Evolutionary conservation across 2,113 vertebrate species (phyloP), one percentile per base, ranked within the genome.

Genomic region (Argyrosomus japonicus): DNA sequence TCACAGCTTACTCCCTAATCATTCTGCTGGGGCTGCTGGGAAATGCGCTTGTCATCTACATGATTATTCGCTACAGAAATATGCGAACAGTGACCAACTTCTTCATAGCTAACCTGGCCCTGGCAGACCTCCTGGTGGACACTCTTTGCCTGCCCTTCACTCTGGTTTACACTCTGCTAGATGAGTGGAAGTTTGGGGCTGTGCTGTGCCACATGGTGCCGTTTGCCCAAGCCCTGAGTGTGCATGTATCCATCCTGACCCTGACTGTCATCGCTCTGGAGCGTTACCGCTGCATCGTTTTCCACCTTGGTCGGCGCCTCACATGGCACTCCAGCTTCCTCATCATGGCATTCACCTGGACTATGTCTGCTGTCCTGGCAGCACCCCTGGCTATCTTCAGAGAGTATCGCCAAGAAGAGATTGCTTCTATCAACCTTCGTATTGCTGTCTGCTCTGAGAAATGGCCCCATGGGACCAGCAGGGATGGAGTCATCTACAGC

Each of bases 21-120:
- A 97, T 98, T 69, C 92, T 98, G 54, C 92, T 97, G 77, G 97
- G 97, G 1, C 95, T 98, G 81, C 70, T 97, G 0, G 97, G 97
- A 4, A 98, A 98, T 61, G 91, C 96, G 32, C 92, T 98, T 10
- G 97, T 98, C 23, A 96, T 98, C 83, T 97, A 97, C 83, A 97
- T 96, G 93, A 97, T 98, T 36, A 88, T 97, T 79, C 96, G 95
- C 77, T 97, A 97, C 93, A 96, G 94, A 81, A 97, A 96, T 84
- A 98, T 98, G 97, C 95, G 96, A 73, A 98, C 97, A 0, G 97
- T 98, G 61, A 98, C 97, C 74, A 98, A 98, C 91, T 97, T 96
- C 92, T 98, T 98, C 93, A 98, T 98, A 40, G 97, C 97, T 27
- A 98, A 98, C 92, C 91, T 98, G 90, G 97, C 97, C 18, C 83